phyloP scores from a whole-genome alignment of 2,113 vertebrate genomes.

The Cariama cristata region DNA sequence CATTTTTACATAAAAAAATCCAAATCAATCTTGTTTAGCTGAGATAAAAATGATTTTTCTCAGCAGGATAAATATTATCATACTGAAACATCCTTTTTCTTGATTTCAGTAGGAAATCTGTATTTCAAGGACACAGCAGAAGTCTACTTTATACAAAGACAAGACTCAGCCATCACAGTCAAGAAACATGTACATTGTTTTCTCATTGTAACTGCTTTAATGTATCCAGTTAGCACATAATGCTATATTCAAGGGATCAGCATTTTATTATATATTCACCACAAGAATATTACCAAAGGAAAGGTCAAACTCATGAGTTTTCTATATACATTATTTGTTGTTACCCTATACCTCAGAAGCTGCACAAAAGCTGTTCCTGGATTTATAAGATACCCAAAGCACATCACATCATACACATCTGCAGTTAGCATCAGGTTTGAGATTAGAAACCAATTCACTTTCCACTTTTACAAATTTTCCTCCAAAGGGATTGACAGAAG shows the following conservation, averaged over 20 bases:
- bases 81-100: not conserved
- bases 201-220: not conserved
- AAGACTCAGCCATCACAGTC: accelerated
- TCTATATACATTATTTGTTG: not conserved
- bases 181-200: not conserved
- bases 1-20: not conserved
- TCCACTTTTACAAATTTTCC: not conserved
- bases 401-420: not conserved
- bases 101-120: not conserved
- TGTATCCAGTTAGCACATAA: not conserved
- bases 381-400: not conserved
- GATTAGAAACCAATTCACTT: not conserved
- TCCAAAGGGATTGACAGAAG: not conserved
- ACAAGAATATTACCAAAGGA: not conserved
- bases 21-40: not conserved
- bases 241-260: not conserved
- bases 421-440: not conserved
- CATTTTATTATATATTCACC: not conserved
- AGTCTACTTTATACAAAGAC: not conserved
- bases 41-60: not conserved
- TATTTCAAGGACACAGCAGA: not conserved
- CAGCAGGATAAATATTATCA: not conserved
- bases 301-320: not conserved
- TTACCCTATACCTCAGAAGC: not conserved
- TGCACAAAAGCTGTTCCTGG: not conserved